Base-by-base conservation (phyloP, 1,140 invertebrate genomes). In the Drosophila albomicans region DNA sequence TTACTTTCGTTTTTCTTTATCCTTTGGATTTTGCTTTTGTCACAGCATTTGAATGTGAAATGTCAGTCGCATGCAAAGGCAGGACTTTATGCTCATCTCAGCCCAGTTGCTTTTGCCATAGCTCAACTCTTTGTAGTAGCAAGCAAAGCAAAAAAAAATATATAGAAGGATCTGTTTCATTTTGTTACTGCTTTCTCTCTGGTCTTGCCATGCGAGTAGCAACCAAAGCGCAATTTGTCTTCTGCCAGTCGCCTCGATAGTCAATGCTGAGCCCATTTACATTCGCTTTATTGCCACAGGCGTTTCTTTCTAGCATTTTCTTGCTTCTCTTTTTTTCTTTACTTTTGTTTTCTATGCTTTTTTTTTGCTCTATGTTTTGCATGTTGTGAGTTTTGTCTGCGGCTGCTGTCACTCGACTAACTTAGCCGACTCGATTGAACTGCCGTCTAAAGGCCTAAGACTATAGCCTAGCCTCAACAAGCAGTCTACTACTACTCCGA, bases 171-270 rank as follows among this genome's bases (percentile, higher is more conserved):
- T 80, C 76, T 82, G 80, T 88, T 88, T 89, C 85, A 89, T 81
- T 88, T 81, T 80, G 68, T 73, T 89, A 68, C 58, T 66, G 66
- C 56, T 75, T 3, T 7, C 41, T 43, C n/a, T 43, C 41, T 43
- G 52, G 30, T 52, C 20, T 70, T 80, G 72, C 73, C 84, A 85
- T 79, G 75, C 25, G 49, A 54, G 43, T 52, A 48, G 75, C 67
- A 77, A 73, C 78, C 81, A 77, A 81, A 91, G 81, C 77, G 86
- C 90, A 91, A 91, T 91, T 91, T 91, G 84, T 91, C 91, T 91
- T 91, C 65, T 87, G 70, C 67, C 77, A 88, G 64, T 76, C 73
- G 85, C 71, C 70, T 75, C 85, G 78, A 88, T 84, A 78, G 70
- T 80, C 85, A 78, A 78, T 82, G 80, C 81, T 71, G 68, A 88